These are phyloP conservation scores for Alectoris magna DNA, from an alignment of 2,797 vertebrate species.

Conservation along the genomic window DNA sequence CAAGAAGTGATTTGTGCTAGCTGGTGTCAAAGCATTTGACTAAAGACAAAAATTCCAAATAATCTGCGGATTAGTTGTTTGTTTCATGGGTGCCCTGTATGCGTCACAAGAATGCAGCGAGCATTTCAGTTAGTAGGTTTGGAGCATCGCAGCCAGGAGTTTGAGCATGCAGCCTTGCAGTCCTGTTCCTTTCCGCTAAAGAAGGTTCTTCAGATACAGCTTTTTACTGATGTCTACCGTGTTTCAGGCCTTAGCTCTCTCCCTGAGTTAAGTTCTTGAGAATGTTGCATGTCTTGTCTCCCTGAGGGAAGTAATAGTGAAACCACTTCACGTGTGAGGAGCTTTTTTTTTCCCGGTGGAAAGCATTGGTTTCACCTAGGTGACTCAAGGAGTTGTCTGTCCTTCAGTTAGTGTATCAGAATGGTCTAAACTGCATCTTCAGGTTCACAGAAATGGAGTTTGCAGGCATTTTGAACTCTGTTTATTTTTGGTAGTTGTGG, in stretches of 20 bases:
- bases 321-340: not conserved
- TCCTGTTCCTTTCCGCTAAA: not conserved
- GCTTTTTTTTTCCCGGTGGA: not conserved
- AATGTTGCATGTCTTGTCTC: not conserved
- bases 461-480: not conserved
- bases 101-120: not conserved
- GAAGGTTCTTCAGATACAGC: not conserved
- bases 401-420: not conserved
- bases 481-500: not conserved
- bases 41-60: not conserved
- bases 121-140: not conserved
- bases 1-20: not conserved
- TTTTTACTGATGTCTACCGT: not conserved
- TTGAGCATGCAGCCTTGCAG: not conserved
- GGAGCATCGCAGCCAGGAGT: fast-evolving
- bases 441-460: not conserved
- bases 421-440: not conserved
- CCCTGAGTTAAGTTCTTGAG: not conserved
- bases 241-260: not conserved
- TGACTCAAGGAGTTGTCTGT: not conserved
- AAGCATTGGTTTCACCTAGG: not conserved
- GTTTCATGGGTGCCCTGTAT: not conserved
- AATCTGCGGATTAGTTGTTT: not conserved
- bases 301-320: not conserved
- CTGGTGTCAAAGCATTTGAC: not conserved